Conservation (phyloP, 2,888 invertebrate species). For the Spisula subtruncata region DNA sequence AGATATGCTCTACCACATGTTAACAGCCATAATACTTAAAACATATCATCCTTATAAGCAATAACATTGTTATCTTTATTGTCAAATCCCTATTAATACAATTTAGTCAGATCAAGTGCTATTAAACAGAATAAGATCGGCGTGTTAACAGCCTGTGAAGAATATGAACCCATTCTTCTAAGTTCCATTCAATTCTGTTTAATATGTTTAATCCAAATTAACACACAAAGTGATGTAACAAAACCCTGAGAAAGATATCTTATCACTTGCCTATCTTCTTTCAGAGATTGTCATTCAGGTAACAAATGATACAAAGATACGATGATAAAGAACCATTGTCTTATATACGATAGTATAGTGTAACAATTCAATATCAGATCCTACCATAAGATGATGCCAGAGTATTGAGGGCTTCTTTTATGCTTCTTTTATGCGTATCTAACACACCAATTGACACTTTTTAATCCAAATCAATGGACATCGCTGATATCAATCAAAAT, state of each 20-base stretch:
- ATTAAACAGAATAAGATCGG: conserved; percentile 53
- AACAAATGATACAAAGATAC: neutral
- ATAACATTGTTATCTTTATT: conserved; percentile 11
- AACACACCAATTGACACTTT: conserved; percentile 62
- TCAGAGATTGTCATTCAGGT: conserved; percentile 21
- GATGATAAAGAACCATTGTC: neutral
- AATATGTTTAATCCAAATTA: conserved; percentile 39
- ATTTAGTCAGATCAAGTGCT: conserved; percentile 49
- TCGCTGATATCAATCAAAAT: conserved; percentile 45
- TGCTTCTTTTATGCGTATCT: neutral
- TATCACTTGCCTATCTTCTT: conserved; percentile 37
- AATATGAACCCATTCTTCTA: conserved; percentile 37
- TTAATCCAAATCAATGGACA: conserved; percentile 60
- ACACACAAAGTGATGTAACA: conserved; percentile 62
- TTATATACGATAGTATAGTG: neutral
- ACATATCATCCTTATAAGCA: neutral
- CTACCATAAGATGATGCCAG: neutral
- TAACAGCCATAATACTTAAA: neutral
- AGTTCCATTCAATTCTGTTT: conserved; percentile 34
- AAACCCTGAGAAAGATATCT: conserved; percentile 50
- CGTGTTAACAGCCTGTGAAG: conserved; percentile 60
- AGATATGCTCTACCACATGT: conserved; percentile 33
- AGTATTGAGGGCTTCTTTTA: neutral
- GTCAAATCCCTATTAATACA: conserved; percentile 24
- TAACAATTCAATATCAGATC: conserved; percentile 40